Conservation (phyloP, 2,797 vertebrate species). For the Danionella dracula region DNA sequence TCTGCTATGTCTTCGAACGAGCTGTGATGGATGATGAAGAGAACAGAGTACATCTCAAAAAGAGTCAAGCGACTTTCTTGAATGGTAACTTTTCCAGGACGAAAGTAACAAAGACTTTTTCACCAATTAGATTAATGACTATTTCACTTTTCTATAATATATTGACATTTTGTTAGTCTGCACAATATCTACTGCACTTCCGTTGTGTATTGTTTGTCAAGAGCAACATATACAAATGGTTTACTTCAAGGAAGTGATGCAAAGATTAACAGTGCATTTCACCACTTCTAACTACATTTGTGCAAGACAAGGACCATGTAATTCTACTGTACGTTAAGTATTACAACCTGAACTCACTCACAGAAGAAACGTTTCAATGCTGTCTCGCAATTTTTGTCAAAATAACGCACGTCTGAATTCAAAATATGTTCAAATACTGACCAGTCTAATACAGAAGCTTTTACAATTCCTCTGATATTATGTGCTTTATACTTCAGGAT, state of each 20-base stretch:
- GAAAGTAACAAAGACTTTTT: slow-evolving; percentile 24
- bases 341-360: slow-evolving; percentile 13
- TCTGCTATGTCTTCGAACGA: slow-evolving; percentile 30
- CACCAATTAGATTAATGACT: slow-evolving; percentile 29
- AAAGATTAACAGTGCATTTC: slow-evolving; percentile 42
- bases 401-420: not conserved
- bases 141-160: slow-evolving; percentile 36
- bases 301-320: slow-evolving; percentile 36
- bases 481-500: slow-evolving; percentile 55
- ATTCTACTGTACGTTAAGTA: slow-evolving; percentile 8
- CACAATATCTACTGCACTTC: slow-evolving; percentile 46
- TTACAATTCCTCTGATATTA: slow-evolving; percentile 40
- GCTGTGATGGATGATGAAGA: slow-evolving; percentile 25
- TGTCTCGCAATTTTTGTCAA: not conserved
- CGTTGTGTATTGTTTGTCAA: slow-evolving; percentile 32
- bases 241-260: slow-evolving; percentile 46
- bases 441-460: slow-evolving; percentile 41
- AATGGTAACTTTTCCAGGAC: slow-evolving; percentile 27
- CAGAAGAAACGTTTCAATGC: not conserved
- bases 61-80: slow-evolving; percentile 36
- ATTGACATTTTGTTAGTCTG: slow-evolving; percentile 33
- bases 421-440: slow-evolving; percentile 11
- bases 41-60: slow-evolving; percentile 26
- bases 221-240: slow-evolving; percentile 39
- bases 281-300: slow-evolving; percentile 49